Conservation (phyloP, 2,888 invertebrate genomes). For the Celastrina argiolus region DNA sequence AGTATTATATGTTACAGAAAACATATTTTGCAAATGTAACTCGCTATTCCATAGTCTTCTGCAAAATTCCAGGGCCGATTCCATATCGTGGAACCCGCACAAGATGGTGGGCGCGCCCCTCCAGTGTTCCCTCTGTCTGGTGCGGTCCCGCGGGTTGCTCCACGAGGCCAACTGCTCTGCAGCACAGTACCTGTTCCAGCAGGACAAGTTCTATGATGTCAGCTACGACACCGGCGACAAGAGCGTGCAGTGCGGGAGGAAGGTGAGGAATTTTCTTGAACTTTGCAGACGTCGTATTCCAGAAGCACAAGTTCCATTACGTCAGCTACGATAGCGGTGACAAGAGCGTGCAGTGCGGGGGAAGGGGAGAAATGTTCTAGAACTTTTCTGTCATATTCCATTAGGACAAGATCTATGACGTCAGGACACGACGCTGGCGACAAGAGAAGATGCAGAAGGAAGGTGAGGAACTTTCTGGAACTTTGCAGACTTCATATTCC, state of each 20-base stretch:
- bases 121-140: conserved; percentile 85
- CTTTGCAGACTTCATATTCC: too few species aligned
- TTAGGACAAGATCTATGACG: too few species aligned
- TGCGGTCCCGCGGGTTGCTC: conserved; percentile 78
- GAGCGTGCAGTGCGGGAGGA: conserved; percentile 94
- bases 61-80: conserved; percentile 79
- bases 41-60: not conserved
- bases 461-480: too few species aligned
- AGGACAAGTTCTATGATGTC: conserved; percentile 90
- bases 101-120: conserved; percentile 89
- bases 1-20: too few species aligned
- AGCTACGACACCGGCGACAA: conserved; percentile 90
- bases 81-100: conserved; percentile 91
- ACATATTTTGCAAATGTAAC: too few species aligned
- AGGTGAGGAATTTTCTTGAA: conserved; percentile 64
- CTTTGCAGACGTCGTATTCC: too few species aligned
- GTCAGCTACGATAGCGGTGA: not conserved
- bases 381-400: too few species aligned
- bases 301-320: too few species aligned
- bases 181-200: conserved; percentile 88
- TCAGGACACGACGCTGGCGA: not conserved
- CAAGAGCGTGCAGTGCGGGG: not conserved
- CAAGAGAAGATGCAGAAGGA: conserved; percentile 58
- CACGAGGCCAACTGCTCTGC: conserved; percentile 83
- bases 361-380: too few species aligned